A percentile compares a stretch with the other conserved stretches of the same genome.
These are phyloP conservation scores for Pongo pygmaeus DNA, from an alignment of 2,113 vertebrate species.

Conservation along the genomic window DNA sequence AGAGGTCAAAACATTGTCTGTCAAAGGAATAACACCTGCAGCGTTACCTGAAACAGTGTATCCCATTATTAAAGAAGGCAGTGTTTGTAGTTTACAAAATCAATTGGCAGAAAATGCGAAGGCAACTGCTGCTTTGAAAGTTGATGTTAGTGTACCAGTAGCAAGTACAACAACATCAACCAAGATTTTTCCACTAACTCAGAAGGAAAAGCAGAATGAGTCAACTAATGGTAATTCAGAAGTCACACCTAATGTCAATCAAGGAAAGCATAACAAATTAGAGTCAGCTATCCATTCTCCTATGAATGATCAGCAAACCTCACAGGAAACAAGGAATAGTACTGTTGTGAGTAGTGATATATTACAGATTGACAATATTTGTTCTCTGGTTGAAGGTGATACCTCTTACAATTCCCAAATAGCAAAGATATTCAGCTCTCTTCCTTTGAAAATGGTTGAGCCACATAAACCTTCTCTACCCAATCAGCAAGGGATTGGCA, in stretches of 20 bases:
- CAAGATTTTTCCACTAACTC: neutral
- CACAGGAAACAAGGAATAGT: neutral
- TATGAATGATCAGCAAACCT: neutral
- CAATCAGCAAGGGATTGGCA: neutral
- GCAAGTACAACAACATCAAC: neutral
- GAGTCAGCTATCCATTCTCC: neutral
- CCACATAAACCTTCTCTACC: neutral
- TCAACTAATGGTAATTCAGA: slow-evolving; percentile 1
- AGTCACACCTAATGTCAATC: neutral
- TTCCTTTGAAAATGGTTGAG: neutral
- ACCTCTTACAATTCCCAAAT: slow-evolving; percentile 85
- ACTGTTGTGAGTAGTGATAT: neutral
- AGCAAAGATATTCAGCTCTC: slow-evolving; percentile 83
- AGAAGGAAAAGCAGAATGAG: slow-evolving; percentile 56
- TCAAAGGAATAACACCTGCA: slow-evolving; percentile 30
- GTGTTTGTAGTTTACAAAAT: slow-evolving; percentile 66
- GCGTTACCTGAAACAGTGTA: slow-evolving; percentile 34
- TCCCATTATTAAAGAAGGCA: slow-evolving; percentile 70
- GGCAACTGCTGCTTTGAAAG: neutral
- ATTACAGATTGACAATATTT: slow-evolving; percentile 84
- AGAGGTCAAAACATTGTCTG: slow-evolving; percentile 66
- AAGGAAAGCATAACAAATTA: neutral
- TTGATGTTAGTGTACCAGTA: neutral
- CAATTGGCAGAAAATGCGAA: neutral
- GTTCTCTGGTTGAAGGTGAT: slow-evolving; percentile 87